Conservation (phyloP, 2,113 vertebrate species). For the Mastomys natalensis region DNA sequence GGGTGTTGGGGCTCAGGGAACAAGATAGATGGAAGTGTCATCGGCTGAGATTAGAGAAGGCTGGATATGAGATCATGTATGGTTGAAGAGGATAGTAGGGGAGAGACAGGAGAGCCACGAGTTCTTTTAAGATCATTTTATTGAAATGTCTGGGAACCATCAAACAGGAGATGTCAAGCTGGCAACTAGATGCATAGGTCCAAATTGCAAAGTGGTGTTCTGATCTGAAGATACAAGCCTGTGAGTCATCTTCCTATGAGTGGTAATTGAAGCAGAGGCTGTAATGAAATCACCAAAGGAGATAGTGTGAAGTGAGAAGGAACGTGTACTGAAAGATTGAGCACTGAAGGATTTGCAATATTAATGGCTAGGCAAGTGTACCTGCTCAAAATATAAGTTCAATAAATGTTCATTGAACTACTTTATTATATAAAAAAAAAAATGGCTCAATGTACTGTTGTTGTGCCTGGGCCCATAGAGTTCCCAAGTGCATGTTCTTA, state of each 20-base stretch:
- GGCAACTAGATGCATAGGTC: slow-evolving; percentile 36
- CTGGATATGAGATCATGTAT: slow-evolving; percentile 7
- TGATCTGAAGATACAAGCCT: slow-evolving; percentile 57
- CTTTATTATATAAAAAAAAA: slow-evolving; percentile 8
- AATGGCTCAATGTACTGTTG: neutral
- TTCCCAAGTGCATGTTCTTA: slow-evolving; percentile 23
- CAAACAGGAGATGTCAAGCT: slow-evolving; percentile 40
- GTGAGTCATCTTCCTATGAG: slow-evolving; percentile 58
- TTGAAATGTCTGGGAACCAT: slow-evolving; percentile 49
- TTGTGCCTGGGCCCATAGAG: neutral
- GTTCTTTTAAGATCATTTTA: slow-evolving; percentile 53
- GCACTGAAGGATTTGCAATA: neutral
- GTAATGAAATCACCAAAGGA: slow-evolving; percentile 59
- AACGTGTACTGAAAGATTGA: slow-evolving; percentile 35
- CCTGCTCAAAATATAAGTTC: neutral
- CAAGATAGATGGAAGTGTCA: slow-evolving; percentile 42
- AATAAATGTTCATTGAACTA: slow-evolving; percentile 42
- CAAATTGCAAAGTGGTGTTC: slow-evolving; percentile 26
- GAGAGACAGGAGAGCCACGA: neutral
- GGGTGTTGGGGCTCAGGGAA: slow-evolving; percentile 55
- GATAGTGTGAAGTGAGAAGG: slow-evolving; percentile 5
- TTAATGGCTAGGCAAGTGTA: neutral
- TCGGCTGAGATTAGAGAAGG: slow-evolving; percentile 18
- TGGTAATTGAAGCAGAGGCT: slow-evolving; percentile 35
- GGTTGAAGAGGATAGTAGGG: neutral